A percentile compares a stretch with the other conserved stretches of the same genome.
Evolutionary conservation across 1,140 invertebrate genomes (phyloP).

Genomic region (Sycophila sp.): DNA sequence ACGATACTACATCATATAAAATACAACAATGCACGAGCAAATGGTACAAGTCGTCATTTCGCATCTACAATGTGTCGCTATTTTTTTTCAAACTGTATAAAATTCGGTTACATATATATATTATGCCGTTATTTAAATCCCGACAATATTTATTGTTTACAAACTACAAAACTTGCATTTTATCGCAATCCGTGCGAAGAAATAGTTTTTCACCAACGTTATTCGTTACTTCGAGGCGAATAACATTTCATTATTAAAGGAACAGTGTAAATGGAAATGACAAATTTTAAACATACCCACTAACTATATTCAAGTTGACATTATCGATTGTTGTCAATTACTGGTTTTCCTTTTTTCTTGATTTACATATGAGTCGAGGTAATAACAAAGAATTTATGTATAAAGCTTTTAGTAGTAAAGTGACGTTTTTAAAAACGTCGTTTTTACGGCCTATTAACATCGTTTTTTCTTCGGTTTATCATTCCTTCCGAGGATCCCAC

Average conservation of each 20-base stretch:
- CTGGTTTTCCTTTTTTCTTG: neutral
- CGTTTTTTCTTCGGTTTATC: conserved; percentile 4
- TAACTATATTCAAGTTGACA: conserved; percentile 20
- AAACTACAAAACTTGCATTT: conserved; percentile 28
- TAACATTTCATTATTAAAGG: conserved; percentile 5
- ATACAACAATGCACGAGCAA: conserved; percentile 39
- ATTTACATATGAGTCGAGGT: neutral
- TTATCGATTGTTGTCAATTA: conserved; percentile 16
- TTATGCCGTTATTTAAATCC: neutral
- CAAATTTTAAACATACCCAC: conserved; percentile 24
- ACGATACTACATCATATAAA: conserved; percentile 35
- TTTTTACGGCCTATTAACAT: conserved; percentile 12
- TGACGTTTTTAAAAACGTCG: conserved; percentile 14
- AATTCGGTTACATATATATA: conserved; percentile 26
- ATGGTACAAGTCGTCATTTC: conserved; percentile 37
- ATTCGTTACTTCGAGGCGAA: conserved; percentile 22
- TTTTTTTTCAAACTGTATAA: conserved; percentile 36
- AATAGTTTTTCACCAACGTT: neutral
- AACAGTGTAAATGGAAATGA: conserved; percentile 31
- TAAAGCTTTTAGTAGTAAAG: conserved; percentile 30
- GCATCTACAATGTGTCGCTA: conserved; percentile 26
- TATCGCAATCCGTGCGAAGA: neutral
- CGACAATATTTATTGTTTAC: conserved; percentile 8
- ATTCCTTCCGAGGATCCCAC: neutral
- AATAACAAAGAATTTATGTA: conserved; percentile 29